These are phyloP conservation scores for Lycaena phlaeas DNA, from an alignment of 2,888 invertebrate species.

Conservation along the genomic window DNA sequence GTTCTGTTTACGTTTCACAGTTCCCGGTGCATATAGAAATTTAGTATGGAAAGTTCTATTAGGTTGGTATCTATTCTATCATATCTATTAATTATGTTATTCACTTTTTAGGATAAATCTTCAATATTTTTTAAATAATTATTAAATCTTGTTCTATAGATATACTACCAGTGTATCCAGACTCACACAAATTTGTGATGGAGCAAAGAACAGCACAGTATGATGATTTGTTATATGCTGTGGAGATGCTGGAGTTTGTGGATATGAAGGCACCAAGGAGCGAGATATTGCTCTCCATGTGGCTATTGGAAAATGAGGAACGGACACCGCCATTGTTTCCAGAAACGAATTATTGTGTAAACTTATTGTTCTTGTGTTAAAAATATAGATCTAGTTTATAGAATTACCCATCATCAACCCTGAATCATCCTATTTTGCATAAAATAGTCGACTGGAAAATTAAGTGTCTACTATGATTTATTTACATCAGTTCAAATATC, in stretches of 20 bases:
- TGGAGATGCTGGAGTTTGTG: constrained; percentile 77
- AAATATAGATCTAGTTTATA: not conserved
- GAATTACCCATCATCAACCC: too few species aligned
- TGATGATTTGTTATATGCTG: constrained; percentile 79
- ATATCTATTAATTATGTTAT: too few species aligned
- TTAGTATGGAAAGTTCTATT: constrained; percentile 90
- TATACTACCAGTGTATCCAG: constrained; percentile 83
- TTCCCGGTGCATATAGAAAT: constrained; percentile 85
- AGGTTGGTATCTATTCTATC: constrained; percentile 53
- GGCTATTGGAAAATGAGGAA: constrained; percentile 83
- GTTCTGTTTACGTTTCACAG: constrained; percentile 87
- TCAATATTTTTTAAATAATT: too few species aligned
- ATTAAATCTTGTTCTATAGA: constrained; percentile 54
- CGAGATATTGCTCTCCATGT: constrained; percentile 84
- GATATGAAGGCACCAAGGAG: constrained; percentile 77
- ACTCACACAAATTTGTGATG: constrained; percentile 82
- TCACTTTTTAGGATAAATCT: not conserved
- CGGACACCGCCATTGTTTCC: constrained; percentile 42
- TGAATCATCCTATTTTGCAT: too few species aligned
- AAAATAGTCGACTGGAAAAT: too few species aligned
- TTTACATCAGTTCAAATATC: too few species aligned
- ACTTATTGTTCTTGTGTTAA: constrained; percentile 17
- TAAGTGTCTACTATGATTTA: too few species aligned
- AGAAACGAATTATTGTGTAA: constrained; percentile 46
- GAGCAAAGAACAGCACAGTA: constrained; percentile 83